These are phyloP conservation scores for Martes flavigula DNA, from an alignment of 2,797 vertebrate species.

Conservation along the genomic window DNA sequence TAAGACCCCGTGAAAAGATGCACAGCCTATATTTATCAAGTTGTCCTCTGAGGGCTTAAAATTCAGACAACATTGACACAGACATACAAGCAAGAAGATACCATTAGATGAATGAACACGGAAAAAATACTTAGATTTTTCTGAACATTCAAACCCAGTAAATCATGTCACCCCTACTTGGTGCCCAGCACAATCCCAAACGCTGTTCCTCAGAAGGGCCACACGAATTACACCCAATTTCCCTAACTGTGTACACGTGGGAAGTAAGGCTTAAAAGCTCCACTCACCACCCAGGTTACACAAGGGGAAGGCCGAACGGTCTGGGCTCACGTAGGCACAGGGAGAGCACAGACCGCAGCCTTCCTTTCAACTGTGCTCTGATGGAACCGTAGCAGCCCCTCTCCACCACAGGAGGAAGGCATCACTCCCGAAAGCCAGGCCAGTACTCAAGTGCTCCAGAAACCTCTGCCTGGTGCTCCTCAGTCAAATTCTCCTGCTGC, in stretches of 20 bases:
- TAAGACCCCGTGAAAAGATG: neutral
- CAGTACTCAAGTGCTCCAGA: neutral
- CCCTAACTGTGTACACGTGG: neutral
- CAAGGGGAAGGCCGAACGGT: accelerated
- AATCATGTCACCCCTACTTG: neutral
- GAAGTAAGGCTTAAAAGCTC: neutral
- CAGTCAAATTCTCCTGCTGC: neutral
- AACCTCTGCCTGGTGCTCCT: neutral
- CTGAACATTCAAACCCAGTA: neutral
- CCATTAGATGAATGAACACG: neutral
- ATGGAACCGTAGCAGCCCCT: neutral
- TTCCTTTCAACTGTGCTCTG: neutral
- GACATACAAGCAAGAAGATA: neutral
- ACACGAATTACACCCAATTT: neutral
- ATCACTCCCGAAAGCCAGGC: neutral
- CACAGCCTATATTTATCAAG: neutral
- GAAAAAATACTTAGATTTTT: neutral
- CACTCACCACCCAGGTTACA: neutral
- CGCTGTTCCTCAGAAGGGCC: neutral
- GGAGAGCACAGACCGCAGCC: neutral
- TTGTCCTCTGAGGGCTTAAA: neutral
- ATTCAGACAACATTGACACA: neutral
- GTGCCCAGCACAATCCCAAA: neutral
- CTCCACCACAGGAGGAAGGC: neutral
- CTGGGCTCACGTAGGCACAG: accelerated